A percentile compares a stretch with the other conserved stretches of the same genome.
phyloP scores from a whole-genome alignment of 1,140 invertebrate genomes.

The Diabrotica virgifera region DNA sequence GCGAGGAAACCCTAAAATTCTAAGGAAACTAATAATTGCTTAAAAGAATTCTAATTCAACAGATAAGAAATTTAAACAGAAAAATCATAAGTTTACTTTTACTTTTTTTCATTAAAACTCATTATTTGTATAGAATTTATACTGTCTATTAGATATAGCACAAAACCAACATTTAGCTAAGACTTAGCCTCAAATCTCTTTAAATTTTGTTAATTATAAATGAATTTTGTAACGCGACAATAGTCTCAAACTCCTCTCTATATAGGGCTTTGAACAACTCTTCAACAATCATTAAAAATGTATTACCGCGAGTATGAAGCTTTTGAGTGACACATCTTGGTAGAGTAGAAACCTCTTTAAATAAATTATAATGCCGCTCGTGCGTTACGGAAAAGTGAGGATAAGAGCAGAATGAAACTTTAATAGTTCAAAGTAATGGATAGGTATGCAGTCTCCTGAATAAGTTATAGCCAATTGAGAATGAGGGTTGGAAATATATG shows the following conservation, averaged over 20 bases:
- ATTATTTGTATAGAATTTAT: too few species aligned
- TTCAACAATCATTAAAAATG: not conserved
- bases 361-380: conserved; percentile 13
- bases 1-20: too few species aligned
- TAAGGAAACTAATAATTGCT: too few species aligned
- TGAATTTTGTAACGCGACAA: not conserved
- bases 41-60: too few species aligned
- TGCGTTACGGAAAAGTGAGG: conserved; percentile 16
- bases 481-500: not conserved
- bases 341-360: conserved; percentile 15
- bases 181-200: too few species aligned
- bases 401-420: conserved; percentile 17
- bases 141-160: too few species aligned
- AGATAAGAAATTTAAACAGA: too few species aligned
- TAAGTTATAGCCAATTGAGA: conserved; percentile 14
- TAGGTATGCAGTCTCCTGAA: conserved; percentile 11
- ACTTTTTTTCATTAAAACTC: too few species aligned
- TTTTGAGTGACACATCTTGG: conserved; percentile 10
- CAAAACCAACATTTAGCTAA: too few species aligned
- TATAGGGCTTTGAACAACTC: not conserved
- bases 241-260: not conserved
- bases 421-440: conserved; percentile 15
- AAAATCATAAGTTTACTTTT: too few species aligned
- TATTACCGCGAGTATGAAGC: not conserved
- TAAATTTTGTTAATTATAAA: too few species aligned